Conservation (phyloP, 2,888 invertebrate genomes). For the Sminthurides aquaticus region DNA sequence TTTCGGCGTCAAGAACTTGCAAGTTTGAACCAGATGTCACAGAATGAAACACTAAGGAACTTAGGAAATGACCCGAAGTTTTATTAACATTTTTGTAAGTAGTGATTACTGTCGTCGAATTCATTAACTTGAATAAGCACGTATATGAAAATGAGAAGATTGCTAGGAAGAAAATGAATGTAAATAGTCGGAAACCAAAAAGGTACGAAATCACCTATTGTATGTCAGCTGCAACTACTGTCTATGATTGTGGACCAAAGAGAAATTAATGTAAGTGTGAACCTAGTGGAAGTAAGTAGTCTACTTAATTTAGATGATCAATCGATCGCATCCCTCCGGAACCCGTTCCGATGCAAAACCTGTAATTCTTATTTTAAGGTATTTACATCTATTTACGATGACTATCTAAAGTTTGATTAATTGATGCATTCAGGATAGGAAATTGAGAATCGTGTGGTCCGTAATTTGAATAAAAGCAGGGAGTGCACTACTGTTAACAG, state of each 20-base stretch:
- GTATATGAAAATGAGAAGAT: not conserved
- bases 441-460: no score
- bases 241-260: not conserved
- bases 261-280: not conserved
- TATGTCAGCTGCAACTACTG: not conserved
- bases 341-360: no score
- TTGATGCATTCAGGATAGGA: no score
- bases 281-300: not conserved
- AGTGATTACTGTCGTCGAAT: not conserved
- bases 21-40: no score
- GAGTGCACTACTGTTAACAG: no score
- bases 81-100: not conserved
- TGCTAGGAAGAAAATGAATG: not conserved
- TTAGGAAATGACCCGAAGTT: not conserved
- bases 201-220: no score
- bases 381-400: no score
- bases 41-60: not conserved
- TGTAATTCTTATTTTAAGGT: no score
- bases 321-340: no score
- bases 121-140: not conserved
- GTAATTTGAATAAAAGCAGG: no score
- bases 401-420: no score
- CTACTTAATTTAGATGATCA: not conserved
- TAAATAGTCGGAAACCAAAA: no score
- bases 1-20: not conserved